These are phyloP conservation scores for Eupithecia pulchellata DNA, from an alignment of 2,888 invertebrate genomes.

Conservation along the genomic window DNA sequence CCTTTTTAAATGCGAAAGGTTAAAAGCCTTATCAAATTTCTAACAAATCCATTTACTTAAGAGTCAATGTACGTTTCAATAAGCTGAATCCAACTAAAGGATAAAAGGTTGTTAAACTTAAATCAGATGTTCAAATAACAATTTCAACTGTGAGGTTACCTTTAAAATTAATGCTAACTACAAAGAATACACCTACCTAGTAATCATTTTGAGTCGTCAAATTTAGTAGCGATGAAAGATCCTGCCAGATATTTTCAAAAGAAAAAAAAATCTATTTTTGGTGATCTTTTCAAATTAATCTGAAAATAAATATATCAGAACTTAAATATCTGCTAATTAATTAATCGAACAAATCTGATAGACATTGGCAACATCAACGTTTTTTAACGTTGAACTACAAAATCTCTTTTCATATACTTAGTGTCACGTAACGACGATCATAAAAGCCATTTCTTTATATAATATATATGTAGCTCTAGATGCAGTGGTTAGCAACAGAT, in stretches of 20 bases:
- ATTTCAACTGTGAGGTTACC: constrained; percentile 14
- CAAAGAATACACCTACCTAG: too few species aligned
- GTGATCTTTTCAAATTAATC: not conserved
- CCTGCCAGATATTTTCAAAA: not conserved
- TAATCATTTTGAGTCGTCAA: not conserved
- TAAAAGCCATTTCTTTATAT: constrained; percentile 52
- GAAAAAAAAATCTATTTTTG: too few species aligned
- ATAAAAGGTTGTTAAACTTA: constrained; percentile 26
- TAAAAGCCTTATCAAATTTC: constrained; percentile 15
- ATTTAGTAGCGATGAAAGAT: not conserved
- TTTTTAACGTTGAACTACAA: not conserved
- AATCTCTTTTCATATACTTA: not conserved
- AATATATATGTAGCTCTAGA: constrained; percentile 49
- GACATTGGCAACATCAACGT: not conserved
- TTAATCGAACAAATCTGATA: not conserved
- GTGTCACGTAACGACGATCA: constrained; percentile 22
- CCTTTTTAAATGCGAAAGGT: not conserved
- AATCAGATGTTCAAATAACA: constrained; percentile 33
- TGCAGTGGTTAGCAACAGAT: constrained; percentile 55
- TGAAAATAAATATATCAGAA: not conserved
- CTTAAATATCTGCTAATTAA: not conserved
- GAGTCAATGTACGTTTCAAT: constrained; percentile 22
- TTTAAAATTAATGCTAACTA: not conserved
- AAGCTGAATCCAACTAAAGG: constrained; percentile 21
- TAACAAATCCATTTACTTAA: constrained; percentile 12